Conservation (phyloP, 2,888 invertebrate genomes). For the Apotomis turbidana region DNA sequence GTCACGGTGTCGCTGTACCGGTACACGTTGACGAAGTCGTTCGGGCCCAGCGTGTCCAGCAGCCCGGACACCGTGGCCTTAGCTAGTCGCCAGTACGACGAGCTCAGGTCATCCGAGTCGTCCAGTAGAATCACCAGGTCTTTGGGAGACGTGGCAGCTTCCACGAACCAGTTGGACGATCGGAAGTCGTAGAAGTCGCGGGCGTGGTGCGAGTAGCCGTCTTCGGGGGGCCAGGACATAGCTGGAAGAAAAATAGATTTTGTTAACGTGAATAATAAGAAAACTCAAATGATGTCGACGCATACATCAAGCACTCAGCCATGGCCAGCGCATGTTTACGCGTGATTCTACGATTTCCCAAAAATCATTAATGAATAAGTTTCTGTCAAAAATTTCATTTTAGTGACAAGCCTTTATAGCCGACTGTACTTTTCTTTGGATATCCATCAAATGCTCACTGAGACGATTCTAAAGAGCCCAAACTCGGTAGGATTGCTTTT, state of each 20-base stretch:
- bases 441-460: no score
- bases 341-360: no score
- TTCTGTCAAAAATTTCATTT: no score
- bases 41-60: conserved; percentile 96
- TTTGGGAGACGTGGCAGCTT: conserved; percentile 98
- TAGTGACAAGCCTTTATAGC: no score
- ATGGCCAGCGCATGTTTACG: no score
- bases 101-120: conserved; percentile 94
- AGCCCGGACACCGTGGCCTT: conserved; percentile 94
- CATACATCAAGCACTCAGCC: no score
- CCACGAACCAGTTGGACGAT: conserved; percentile 97
- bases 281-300: no score
- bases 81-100: conserved; percentile 92
- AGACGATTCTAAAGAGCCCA: no score
- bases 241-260: conserved; percentile 67
- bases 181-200: conserved; percentile 97
- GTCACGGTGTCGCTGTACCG: conserved; percentile 93
- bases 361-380: no score
- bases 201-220: conserved; percentile 90
- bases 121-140: conserved; percentile 98
- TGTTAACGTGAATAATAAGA: neutral
- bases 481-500: no score
- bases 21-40: conserved; percentile 98
- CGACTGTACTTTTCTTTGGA: no score
- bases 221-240: conserved; percentile 93